phyloP scores from a whole-genome alignment of 2,113 vertebrate genomes.

The Nothobranchius furzeri region DNA sequence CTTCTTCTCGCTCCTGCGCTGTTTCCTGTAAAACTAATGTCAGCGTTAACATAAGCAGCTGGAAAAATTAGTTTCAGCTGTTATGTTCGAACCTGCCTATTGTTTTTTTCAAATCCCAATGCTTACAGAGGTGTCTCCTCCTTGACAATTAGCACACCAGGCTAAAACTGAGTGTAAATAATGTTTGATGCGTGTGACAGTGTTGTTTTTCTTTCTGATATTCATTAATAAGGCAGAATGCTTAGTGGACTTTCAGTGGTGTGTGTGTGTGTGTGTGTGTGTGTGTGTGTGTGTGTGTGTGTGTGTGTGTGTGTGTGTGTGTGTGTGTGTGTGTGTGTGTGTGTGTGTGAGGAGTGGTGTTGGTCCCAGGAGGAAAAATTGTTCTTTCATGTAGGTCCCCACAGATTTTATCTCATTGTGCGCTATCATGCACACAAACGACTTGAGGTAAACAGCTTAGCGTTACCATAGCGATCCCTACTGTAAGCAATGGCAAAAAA shows the following conservation, averaged over 20 bases:
- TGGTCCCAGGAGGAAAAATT: conserved; percentile 71
- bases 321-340: conserved; percentile 18
- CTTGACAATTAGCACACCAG: conserved; percentile 74
- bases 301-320: conserved; percentile 22
- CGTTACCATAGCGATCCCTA: conserved; percentile 81
- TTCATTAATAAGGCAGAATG: conserved; percentile 78
- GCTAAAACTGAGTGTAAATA: conserved; percentile 73
- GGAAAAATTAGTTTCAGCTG: conserved; percentile 79
- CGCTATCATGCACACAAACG: conserved; percentile 80
- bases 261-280: conserved; percentile 31
- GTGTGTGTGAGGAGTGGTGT: conserved; percentile 47
- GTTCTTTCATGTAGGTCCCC: conserved; percentile 81
- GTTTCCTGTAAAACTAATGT: conserved; percentile 81
- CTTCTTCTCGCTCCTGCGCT: conserved; percentile 64
- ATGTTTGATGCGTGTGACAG: conserved; percentile 71
- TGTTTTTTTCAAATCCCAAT: conserved; percentile 50
- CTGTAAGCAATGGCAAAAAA: conserved; percentile 71
- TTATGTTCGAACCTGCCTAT: conserved; percentile 57
- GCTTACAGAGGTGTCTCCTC: conserved; percentile 70
- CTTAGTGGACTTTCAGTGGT: conserved; percentile 69
- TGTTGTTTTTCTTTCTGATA: conserved; percentile 80
- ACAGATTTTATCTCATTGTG: conserved; percentile 79
- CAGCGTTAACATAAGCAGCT: conserved; percentile 77
- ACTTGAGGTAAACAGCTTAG: conserved; percentile 80
- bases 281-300: too few relatives aligned